phyloP scores from a whole-genome alignment of 2,797 vertebrate genomes.

The Smutsia temminckii region DNA sequence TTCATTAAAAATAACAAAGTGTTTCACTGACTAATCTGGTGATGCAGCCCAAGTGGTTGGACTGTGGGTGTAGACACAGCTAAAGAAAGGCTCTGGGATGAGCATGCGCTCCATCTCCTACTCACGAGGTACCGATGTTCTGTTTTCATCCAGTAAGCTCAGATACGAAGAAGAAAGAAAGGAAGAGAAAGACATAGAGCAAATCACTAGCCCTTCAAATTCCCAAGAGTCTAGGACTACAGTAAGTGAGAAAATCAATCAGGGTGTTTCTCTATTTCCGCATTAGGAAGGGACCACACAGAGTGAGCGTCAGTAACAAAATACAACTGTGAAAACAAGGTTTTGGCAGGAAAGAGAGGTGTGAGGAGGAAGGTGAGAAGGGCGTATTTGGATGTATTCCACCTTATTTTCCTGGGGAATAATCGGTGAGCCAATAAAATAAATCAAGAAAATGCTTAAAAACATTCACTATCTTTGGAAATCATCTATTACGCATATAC shows the following conservation, averaged over 20 bases:
- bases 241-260: conserved; percentile 54
- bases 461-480: conserved; percentile 61
- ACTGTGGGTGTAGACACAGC: background rate
- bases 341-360: conserved; percentile 67
- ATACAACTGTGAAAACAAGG: conserved; percentile 76
- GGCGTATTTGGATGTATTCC: conserved; percentile 63
- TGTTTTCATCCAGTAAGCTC: background rate
- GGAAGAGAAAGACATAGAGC: background rate
- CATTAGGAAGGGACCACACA: conserved; percentile 71
- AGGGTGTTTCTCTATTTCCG: conserved; percentile 53
- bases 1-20: conserved; percentile 36
- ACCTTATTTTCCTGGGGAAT: conserved; percentile 56
- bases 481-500: conserved; percentile 38
- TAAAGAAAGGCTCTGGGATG: background rate
- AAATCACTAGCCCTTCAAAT: conserved; percentile 15
- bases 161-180: background rate
- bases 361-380: conserved; percentile 71
- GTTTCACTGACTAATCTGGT: background rate
- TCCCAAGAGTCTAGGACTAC: background rate
- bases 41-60: background rate
- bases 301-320: conserved; percentile 62
- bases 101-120: background rate
- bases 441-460: conserved; percentile 69
- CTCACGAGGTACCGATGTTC: background rate
- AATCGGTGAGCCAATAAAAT: conserved; percentile 39